Percentiles rank a stretch among this genome's conserved stretches.
Evolutionary conservation across 2,797 vertebrate genomes (phyloP).

Genomic region (Moxostoma hubbsi): DNA sequence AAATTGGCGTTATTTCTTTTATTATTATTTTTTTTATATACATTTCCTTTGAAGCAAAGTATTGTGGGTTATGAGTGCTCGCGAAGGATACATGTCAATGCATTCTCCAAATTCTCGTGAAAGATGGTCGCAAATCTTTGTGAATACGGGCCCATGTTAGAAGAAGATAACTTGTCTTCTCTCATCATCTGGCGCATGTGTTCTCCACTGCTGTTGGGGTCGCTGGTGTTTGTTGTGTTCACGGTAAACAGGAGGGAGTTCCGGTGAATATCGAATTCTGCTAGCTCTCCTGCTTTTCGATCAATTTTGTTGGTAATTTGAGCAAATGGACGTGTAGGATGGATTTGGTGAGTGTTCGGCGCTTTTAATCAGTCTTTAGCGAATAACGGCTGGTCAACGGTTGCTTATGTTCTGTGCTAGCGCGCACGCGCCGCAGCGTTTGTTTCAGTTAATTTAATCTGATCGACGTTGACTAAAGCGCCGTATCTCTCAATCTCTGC

Average conservation of each 20-base stretch:
- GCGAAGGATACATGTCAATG: too few species aligned
- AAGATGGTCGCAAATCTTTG: too few species aligned
- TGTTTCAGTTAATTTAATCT: slow-evolving; percentile 1
- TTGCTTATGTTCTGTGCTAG: background rate
- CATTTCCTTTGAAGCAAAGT: too few species aligned
- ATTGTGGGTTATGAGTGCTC: too few species aligned
- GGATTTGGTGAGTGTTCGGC: slow-evolving; percentile 56
- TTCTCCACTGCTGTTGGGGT: slow-evolving; percentile 23
- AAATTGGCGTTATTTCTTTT: too few species aligned
- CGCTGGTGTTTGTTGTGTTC: slow-evolving; percentile 15
- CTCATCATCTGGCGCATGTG: background rate
- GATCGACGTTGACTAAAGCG: background rate
- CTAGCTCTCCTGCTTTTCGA: slow-evolving; percentile 50
- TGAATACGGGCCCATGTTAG: too few species aligned
- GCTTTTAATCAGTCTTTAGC: slow-evolving; percentile 2
- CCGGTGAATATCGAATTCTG: slow-evolving; percentile 57
- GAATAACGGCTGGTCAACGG: background rate
- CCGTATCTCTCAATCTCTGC: background rate
- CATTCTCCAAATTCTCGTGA: too few species aligned
- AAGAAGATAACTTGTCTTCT: too few species aligned
- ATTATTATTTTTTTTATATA: too few species aligned
- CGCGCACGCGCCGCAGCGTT: background rate
- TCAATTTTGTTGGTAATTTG: slow-evolving; percentile 57
- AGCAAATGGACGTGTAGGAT: slow-evolving; percentile 60
- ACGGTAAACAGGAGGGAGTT: slow-evolving; percentile 52